Conservation (phyloP, 1,140 invertebrate genomes). For the Drosophila trapezifrons region DNA sequence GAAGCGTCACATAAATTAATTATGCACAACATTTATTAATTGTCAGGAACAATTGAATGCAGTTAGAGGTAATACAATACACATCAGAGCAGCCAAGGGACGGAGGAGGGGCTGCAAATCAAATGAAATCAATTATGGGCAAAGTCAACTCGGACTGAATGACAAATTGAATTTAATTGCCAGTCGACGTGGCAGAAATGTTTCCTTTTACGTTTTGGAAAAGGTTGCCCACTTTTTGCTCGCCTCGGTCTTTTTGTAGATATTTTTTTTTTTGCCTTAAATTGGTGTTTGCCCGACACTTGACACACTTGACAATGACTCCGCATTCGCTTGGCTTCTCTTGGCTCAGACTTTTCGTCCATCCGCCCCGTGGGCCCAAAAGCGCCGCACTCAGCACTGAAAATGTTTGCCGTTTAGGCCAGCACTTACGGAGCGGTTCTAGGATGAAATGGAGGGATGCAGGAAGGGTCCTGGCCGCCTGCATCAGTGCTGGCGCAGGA, state of each 20-base stretch:
- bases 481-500: constrained; percentile 16
- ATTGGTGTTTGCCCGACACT: constrained; percentile 67
- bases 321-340: constrained; percentile 48
- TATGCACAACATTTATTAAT: constrained; percentile 76
- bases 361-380: constrained; percentile 35
- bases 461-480: constrained; percentile 12
- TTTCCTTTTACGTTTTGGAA: constrained; percentile 21
- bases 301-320: constrained; percentile 70
- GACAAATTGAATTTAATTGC: constrained; percentile 77
- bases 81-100: neutral
- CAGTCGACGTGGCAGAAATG: constrained; percentile 48
- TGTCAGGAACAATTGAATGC: constrained; percentile 72
- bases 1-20: constrained; percentile 69
- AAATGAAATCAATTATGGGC: constrained; percentile 74
- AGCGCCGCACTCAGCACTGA: constrained; percentile 62
- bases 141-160: constrained; percentile 66
- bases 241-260: neutral
- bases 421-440: constrained; percentile 30
- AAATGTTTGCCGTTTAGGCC: constrained; percentile 69
- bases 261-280: constrained; percentile 48
- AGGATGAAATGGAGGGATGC: neutral
- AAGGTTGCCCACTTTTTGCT: constrained; percentile 29
- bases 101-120: constrained; percentile 32
- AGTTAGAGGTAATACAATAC: constrained; percentile 39
- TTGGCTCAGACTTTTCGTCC: constrained; percentile 30